Base-by-base conservation (phyloP, 1,140 invertebrate species). In the Cherax quadricarinatus region DNA sequence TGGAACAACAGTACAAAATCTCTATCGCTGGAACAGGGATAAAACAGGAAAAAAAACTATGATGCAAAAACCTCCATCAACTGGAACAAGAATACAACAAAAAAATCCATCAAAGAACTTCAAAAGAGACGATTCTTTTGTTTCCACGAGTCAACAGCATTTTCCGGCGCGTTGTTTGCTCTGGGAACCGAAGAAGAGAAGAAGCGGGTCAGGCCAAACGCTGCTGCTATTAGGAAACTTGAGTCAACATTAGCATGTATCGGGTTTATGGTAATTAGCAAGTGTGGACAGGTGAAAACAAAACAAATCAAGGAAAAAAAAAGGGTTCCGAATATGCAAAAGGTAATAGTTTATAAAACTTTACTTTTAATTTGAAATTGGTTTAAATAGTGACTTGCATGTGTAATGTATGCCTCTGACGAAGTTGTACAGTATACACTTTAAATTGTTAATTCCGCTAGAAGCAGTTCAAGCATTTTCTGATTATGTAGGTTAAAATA, bases 211-310 rank as follows among this genome's bases (percentile, higher is more conserved):
- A 62, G 53, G 30, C 82, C 21, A 84, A 84, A 84, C 82, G 53
- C 21, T 62, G 6, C 57, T 14, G 82, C 82, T 84, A 84, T 84
- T 84, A 84, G 53, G 82, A 84, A 84, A 84, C 82, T 84, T 62
- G 82, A 49, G 82, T 62, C 57, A 84, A 84, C 82, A 84, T 12
- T 49, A 41, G n/a, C 53, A 24, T 84, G 82, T 84, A 84, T 84
- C 82, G 82, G 82, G 82, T 62, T 60, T 84, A 18, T 84, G 53
- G 82, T 84, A 84, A 84, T 84, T 84, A 84, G 82, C 82, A 84
- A 49, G 82, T 84, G 82, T 84, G 82, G 82, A 84, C 82, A 84
- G 82, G 82, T 62, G 82, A 41, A 84, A 84, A 84, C 62, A 66
- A 66, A 66, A 66, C 14, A 66, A 66, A 66, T 10, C 53, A 7